phyloP scores from a whole-genome alignment of 2,113 vertebrate species.

The Butorides virescens region DNA sequence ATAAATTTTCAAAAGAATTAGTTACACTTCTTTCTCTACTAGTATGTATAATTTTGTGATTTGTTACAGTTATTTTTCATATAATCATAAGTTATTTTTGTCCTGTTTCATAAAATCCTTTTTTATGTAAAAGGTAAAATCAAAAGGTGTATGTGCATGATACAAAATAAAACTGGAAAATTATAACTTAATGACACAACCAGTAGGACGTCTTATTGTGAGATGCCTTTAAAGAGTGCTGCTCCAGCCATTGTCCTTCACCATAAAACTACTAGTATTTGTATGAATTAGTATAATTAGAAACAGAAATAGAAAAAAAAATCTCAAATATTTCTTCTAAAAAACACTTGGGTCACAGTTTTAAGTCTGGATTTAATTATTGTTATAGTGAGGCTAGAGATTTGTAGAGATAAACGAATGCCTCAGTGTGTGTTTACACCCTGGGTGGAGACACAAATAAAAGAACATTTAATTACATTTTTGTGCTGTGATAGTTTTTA shows the following conservation, averaged over 20 bases:
- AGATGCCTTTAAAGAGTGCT: constrained; percentile 11
- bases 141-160: constrained; percentile 67
- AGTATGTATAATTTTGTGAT: constrained; percentile 76
- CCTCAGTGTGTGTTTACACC: constrained; percentile 53
- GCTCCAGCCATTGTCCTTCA: constrained; percentile 30
- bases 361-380: constrained; percentile 69
- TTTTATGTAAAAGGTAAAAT: constrained; percentile 71
- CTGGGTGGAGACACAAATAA: constrained; percentile 71
- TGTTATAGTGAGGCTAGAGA: constrained; percentile 41
- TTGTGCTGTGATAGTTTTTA: constrained; percentile 60
- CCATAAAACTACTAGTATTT: constrained; percentile 32
- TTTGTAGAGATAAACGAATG: constrained; percentile 56
- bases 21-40: constrained; percentile 69
- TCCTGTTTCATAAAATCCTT: constrained; percentile 71
- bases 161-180: constrained; percentile 77
- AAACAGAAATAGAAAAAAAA: constrained; percentile 40
- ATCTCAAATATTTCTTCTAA: constrained; percentile 40
- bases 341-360: constrained; percentile 44
- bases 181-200: neutral
- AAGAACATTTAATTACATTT: constrained; percentile 68
- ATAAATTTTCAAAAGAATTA: constrained; percentile 68
- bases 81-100: constrained; percentile 80
- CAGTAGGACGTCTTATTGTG: neutral
- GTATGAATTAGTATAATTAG: constrained; percentile 60
- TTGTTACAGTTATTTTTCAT: constrained; percentile 77